A percentile compares a stretch with the other conserved stretches of the same genome.
Evolutionary conservation across 1,140 invertebrate species (phyloP).

Genomic region (Wasmannia auropunctata): DNA sequence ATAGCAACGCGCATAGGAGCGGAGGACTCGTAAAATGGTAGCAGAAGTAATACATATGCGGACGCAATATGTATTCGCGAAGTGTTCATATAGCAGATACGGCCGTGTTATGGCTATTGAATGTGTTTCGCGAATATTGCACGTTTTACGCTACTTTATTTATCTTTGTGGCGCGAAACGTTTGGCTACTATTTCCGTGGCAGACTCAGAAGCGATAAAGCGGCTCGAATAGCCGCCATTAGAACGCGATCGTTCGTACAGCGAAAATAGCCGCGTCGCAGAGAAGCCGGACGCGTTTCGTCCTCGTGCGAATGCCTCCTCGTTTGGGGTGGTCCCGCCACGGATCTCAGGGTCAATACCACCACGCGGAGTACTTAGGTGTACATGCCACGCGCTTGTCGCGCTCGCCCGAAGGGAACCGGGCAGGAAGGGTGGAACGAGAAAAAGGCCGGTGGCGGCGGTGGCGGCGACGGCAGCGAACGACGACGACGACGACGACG

Average conservation of each 20-base stretch:
- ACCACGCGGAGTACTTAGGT: constrained; percentile 38
- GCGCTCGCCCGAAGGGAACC: constrained; percentile 7
- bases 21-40: background rate
- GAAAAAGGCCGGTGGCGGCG: background rate
- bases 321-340: constrained; percentile 33
- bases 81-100: constrained; percentile 15
- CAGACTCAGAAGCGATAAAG: constrained; percentile 40
- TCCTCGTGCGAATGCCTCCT: constrained; percentile 28
- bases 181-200: constrained; percentile 20
- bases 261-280: constrained; percentile 18
- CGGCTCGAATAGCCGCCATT: constrained; percentile 28
- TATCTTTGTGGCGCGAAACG: constrained; percentile 11
- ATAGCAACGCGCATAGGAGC: constrained; percentile 52
- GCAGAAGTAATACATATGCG: background rate
- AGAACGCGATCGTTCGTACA: background rate
- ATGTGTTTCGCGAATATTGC: constrained; percentile 50
- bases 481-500: constrained; percentile 1
- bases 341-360: constrained; percentile 1
- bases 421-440: constrained; percentile 33
- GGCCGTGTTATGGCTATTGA: constrained; percentile 45
- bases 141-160: constrained; percentile 38
- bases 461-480: no score
- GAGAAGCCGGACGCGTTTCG: background rate
- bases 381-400: constrained; percentile 58
- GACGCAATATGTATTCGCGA: constrained; percentile 3